phyloP scores from a whole-genome alignment of 1,140 invertebrate genomes.

The Cepaea nemoralis region DNA sequence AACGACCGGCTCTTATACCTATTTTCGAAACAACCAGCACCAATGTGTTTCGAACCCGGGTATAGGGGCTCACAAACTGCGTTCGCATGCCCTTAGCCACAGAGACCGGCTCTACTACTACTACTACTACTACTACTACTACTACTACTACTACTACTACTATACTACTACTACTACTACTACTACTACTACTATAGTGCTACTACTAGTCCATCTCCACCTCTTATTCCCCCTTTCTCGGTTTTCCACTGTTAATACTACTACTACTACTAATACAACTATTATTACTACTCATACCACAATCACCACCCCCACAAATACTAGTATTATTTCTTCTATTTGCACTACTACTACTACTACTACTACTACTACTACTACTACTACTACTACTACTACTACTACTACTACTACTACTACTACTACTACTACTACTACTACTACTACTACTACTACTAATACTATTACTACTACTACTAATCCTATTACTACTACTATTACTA shows the following conservation, averaged over 20 bases:
- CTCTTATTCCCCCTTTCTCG: too few species aligned
- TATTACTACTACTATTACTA: neutral
- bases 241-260: too few species aligned
- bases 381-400: constrained; percentile 8
- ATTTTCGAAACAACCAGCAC: too few species aligned
- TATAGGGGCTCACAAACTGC: too few species aligned
- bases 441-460: neutral
- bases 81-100: too few species aligned
- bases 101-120: neutral
- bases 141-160: neutral
- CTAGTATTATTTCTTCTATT: neutral
- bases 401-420: neutral
- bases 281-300: neutral
- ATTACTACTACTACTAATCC: neutral
- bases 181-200: too few species aligned
- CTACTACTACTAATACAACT: neutral
- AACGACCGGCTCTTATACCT: too few species aligned
- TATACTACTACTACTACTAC: neutral
- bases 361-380: constrained; percentile 5
- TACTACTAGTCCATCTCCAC: too few species aligned
- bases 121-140: too few species aligned
- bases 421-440: constrained; percentile 1
- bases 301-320: neutral
- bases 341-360: neutral
- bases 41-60: too few species aligned